phyloP scores from a whole-genome alignment of 2,888 invertebrate genomes.

The Frankliniella intonsa region DNA sequence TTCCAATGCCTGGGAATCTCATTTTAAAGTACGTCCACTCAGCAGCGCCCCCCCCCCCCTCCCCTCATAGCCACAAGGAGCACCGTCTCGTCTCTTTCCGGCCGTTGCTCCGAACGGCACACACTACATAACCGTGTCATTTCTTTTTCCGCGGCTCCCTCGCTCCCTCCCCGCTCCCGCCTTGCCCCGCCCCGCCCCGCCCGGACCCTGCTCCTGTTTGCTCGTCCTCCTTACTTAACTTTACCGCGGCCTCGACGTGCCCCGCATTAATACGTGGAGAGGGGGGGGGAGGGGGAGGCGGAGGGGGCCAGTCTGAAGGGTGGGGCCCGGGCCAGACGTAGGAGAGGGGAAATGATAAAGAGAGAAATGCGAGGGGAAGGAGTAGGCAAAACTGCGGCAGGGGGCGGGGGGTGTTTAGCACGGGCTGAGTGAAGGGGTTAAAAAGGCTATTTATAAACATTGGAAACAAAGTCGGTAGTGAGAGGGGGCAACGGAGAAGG shows the following conservation, averaged over 20 bases:
- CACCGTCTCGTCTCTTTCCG: no score
- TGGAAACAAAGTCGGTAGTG: background rate
- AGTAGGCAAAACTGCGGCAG: background rate
- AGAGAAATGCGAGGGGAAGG: background rate
- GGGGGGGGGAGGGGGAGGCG: background rate
- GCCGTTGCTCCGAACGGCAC: no score
- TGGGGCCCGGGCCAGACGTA: background rate
- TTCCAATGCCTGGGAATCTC: no score
- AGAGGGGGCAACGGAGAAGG: no score
- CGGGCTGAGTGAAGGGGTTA: slow-evolving; percentile 14
- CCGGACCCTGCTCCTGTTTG: slow-evolving; percentile 14
- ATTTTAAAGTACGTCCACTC: no score
- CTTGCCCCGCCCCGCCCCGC: background rate
- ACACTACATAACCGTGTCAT: background rate
- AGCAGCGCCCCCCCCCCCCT: no score
- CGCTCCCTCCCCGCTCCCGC: background rate
- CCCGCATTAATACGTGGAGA: slow-evolving; percentile 4
- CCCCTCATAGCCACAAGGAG: no score
- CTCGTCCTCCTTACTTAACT: slow-evolving; percentile 26
- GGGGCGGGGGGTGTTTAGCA: slow-evolving; percentile 7
- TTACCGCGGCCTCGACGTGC: slow-evolving; percentile 17
- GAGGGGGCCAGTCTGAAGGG: background rate
- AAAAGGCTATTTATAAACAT: slow-evolving; percentile 23
- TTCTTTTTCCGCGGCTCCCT: background rate
- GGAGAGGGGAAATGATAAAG: background rate